These are phyloP conservation scores for rat (Rattus norvegicus) DNA, from an alignment of 2,113 vertebrate genomes.

Conservation along the genomic window GRCr8 NC_086031.1:51964001-51964500, in stretches of 20 bases:
- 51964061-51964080: neutral
- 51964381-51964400: neutral
- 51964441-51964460: neutral
- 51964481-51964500: neutral
- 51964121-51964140: slow-evolving; percentile 14
- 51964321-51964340: neutral
- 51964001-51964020: neutral
- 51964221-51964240: too few species aligned
- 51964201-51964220: too few species aligned
- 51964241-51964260: too few species aligned
- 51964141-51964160: neutral
- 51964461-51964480: neutral
- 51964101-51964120: neutral
- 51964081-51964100: neutral
- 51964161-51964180: neutral
- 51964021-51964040: neutral
- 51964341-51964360: neutral
- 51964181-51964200: too few species aligned
- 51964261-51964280: neutral
- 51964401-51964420: neutral
- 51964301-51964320: neutral
- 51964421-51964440: neutral
- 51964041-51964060: neutral
- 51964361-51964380: neutral
- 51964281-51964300: neutral